These are phyloP conservation scores for Caerostris extrusa DNA, from an alignment of 1,140 invertebrate genomes.

Conservation along the genomic window DNA sequence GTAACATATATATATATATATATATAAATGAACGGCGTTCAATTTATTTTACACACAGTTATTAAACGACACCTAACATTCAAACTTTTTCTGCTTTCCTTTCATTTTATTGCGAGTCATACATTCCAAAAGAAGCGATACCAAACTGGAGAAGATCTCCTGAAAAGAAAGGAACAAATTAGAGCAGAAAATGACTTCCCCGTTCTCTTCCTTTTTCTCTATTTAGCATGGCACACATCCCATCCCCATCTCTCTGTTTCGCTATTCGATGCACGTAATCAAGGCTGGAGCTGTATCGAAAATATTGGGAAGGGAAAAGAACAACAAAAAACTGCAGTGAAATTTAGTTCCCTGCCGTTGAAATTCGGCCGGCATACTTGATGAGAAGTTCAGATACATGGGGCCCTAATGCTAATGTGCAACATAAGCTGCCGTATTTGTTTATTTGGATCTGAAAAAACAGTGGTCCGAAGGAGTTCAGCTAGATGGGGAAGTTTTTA, in stretches of 20 bases:
- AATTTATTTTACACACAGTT: no score
- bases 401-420: constrained; percentile 39
- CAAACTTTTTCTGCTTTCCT: no score
- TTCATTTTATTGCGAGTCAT: no score
- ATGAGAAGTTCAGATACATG: constrained; percentile 47
- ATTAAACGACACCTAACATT: no score
- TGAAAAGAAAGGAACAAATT: not conserved
- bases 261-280: constrained; percentile 61
- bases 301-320: not conserved
- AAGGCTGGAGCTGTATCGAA: not conserved
- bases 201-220: not conserved
- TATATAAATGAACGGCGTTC: no score
- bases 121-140: no score
- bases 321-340: not conserved
- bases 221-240: not conserved
- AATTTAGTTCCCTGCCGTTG: not conserved
- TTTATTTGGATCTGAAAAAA: constrained; percentile 53
- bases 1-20: no score
- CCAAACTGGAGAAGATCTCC: not conserved
- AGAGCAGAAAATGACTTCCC: constrained; percentile 13
- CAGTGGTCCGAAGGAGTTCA: not conserved
- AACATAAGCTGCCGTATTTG: constrained; percentile 47
- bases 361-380: constrained; percentile 25
- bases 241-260: not conserved
- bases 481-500: not conserved